These are phyloP conservation scores for Eupelmus urozonus DNA, from an alignment of 2,888 invertebrate species.

Conservation along the genomic window DNA sequence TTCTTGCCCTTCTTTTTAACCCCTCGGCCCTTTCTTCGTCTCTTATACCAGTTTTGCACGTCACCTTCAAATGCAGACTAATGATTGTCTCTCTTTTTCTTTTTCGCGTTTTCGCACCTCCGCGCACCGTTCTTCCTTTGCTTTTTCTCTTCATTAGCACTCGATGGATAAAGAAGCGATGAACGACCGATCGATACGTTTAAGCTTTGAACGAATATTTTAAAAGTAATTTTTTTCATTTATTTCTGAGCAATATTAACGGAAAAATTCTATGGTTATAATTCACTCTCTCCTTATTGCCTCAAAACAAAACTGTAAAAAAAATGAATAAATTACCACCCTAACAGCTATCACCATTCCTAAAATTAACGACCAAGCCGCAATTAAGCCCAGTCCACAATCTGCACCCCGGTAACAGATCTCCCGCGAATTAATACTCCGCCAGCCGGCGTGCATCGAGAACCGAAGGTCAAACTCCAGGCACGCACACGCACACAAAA, in stretches of 20 bases:
- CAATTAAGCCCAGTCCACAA: no score
- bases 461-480: constrained; percentile 48
- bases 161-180: background rate
- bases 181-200: background rate
- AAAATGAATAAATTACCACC: no score
- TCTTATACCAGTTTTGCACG: background rate
- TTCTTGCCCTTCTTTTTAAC: background rate
- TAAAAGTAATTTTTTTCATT: no score
- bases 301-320: no score
- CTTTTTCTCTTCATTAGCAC: background rate
- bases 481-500: no score
- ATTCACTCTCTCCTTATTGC: no score
- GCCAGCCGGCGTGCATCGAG: background rate
- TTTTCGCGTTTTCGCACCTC: constrained; percentile 5
- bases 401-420: no score
- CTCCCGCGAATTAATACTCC: constrained; percentile 4
- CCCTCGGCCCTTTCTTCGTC: background rate
- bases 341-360: no score
- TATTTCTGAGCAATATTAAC: no score
- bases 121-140: background rate
- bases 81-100: background rate
- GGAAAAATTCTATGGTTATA: no score
- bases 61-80: background rate
- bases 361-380: no score
- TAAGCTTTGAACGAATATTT: no score